Evolutionary conservation across 2,113 vertebrate species (phyloP).

Genomic region (Oncorhynchus mykiss): DNA sequence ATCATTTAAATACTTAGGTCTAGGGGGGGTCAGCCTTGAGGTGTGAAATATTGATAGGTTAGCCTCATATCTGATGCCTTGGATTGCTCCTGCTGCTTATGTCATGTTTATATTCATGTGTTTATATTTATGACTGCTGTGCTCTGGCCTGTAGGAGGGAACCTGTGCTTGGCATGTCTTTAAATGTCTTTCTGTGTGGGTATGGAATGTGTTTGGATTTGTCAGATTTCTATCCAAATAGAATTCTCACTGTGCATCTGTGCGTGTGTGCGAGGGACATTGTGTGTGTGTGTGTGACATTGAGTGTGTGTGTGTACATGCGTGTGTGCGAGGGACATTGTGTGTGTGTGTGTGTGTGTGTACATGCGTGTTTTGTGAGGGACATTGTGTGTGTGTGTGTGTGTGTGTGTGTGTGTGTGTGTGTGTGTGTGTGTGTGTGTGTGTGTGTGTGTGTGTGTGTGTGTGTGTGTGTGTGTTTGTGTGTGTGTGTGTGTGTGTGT

Average conservation of each 20-base stretch:
- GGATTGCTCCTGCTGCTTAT: slow-evolving; percentile 37
- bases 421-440: not conserved
- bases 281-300: too few species aligned
- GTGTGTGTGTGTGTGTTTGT: too few species aligned
- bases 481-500: not conserved
- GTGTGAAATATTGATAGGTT: slow-evolving; percentile 65
- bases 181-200: slow-evolving; percentile 38
- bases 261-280: not conserved
- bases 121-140: slow-evolving; percentile 41
- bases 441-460: slow-evolving; percentile 16
- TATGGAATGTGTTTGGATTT: slow-evolving; percentile 37
- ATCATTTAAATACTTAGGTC: slow-evolving; percentile 46
- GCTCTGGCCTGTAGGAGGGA: slow-evolving; percentile 25
- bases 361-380: too few species aligned
- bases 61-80: slow-evolving; percentile 38
- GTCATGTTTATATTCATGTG: slow-evolving; percentile 66
- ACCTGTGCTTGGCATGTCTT: slow-evolving; percentile 26
- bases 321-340: too few species aligned
- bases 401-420: not conserved
- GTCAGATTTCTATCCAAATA: slow-evolving; percentile 23
- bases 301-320: slow-evolving; percentile 23
- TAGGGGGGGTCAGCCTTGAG: slow-evolving; percentile 42
- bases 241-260: not conserved
- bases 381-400: too few species aligned
- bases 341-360: too few species aligned